Evolutionary conservation across 2,113 vertebrate species (phyloP), one percentile per base, ranked within the genome.

Genomic region (Cynoglossus semilaevis): DNA sequence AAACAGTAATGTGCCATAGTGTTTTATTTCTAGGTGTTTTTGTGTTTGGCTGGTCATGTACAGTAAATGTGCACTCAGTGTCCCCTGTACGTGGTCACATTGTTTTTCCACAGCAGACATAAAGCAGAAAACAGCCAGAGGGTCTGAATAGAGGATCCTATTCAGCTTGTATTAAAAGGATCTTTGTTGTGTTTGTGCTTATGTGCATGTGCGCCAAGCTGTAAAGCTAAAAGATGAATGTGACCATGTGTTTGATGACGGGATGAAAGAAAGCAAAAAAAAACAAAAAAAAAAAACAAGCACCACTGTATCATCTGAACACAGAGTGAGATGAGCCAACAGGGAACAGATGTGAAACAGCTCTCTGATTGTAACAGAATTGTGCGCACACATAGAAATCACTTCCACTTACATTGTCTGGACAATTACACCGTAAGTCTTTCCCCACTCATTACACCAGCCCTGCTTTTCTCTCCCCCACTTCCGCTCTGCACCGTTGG

Each of bases 211-310:
- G 22, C 22, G 2, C 15, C 12, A 11, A 37, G 79, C 76, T 64
- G 76, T 49, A 81, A 74, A 77, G 70, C 77, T 42, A 19, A 15
- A 9, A 41, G 56, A 77, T 78, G 59, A 81, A 83, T 69, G 52
- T 65, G 55, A 68, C 53, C 52, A 56, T 82, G 78, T 76, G 76
- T 80, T 85, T 88, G 82, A 86, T 79, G 70, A 70, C 61, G 73
- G 49, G 79, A 83, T 86, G 71, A 86, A 79, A 86, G 78, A 64
- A 54, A n/a, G n/a, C n/a, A n/a, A n/a, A 59, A 51, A 65, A 29
- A 29, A 29, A 29, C 2, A 29, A 29, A 29, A 29, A 29, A 29
- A 29, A 2, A 29, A 4, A 29, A 29, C 22, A 29, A 66, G 34
- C 9, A 29, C 58, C 5, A 46, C 53, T 74, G 40, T 37, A 63